Evolutionary conservation across 2,797 vertebrate species (phyloP), one percentile per base, ranked within the genome.

Genomic region (Sebastes trivittatus): DNA sequence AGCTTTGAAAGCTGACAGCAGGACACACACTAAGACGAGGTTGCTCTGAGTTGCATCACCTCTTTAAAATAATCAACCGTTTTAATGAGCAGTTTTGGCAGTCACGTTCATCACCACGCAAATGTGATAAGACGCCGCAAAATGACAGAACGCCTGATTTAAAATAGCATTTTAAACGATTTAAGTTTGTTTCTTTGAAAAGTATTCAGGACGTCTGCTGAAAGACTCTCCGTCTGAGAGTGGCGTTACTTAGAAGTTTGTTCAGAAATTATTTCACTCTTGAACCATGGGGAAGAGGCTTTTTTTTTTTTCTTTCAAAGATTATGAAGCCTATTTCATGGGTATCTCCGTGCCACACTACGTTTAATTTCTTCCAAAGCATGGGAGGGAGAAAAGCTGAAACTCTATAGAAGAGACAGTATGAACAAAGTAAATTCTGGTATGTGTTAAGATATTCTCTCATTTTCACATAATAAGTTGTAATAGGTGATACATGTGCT

Each of bases 41-140:
- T 93, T 95, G 84, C 93, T 84, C 9, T 64, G 20, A 81, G 59
- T 94, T 94, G 85, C 94, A 89, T 94, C 94, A 94, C 83, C 79
- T 89, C 76, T 88, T 91, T 83, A 88, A 83, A 92, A 90, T 88
- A 87, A 89, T 89, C 82, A 77, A 49, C 68, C 62, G 73, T 85
- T 83, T 79, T 72, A 88, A 87, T 88, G 81, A 93, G 86, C 80
- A 36, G 42, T 86, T 87, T 87, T 93, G 92, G 83, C 89, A 89
- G 73, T 72, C 34, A 5, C 64, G 76, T 78, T 81, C 77, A 76
- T 88, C 84, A 75, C 79, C 86, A 85, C 72, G 56, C 81, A 87
- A 87, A 84, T 86, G 81, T 74, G 89, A 90, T 90, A 88, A 92
- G 78, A 75, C 27, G 78, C 82, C 22, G 58, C 69, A 76, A 71